Evolutionary conservation across 2,888 invertebrate genomes (phyloP).

Genomic region (Epirrhoe tristata): DNA sequence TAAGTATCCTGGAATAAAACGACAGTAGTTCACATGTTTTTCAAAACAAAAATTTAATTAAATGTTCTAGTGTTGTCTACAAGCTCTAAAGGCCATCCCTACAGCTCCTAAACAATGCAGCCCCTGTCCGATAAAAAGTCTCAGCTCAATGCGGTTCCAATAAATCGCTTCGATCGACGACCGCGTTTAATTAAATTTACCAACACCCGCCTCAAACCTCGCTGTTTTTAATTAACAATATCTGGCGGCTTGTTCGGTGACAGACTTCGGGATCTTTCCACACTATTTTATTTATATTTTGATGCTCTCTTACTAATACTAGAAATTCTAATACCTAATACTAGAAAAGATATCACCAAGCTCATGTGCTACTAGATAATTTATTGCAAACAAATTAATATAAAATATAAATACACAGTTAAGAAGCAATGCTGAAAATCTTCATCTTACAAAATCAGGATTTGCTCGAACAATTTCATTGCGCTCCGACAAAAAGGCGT

Average conservation of each 20-base stretch:
- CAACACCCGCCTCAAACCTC: conserved; percentile 50
- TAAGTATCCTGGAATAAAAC: too few species aligned
- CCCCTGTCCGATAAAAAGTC: conserved; percentile 26
- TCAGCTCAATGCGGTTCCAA: conserved; percentile 30
- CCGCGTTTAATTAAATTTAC: conserved; percentile 64
- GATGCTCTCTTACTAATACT: not conserved
- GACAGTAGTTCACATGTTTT: too few species aligned
- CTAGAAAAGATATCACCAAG: too few species aligned
- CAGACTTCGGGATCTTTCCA: conserved; percentile 39
- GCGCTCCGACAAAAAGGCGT: conserved; percentile 20
- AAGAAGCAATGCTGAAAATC: conserved; percentile 12
- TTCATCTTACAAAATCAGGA: conserved; percentile 25
- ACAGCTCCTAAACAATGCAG: conserved; percentile 20
- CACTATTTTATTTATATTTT: conserved; percentile 7
- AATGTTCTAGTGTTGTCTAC: too few species aligned
- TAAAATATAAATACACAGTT: too few species aligned
- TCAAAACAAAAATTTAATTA: too few species aligned
- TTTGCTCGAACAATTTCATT: conserved; percentile 29
- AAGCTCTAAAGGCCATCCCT: not conserved
- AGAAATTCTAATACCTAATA: too few species aligned
- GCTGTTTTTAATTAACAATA: conserved; percentile 61
- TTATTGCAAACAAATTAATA: not conserved
- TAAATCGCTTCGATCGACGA: conserved; percentile 38
- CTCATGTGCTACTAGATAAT: not conserved
- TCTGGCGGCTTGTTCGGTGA: conserved; percentile 44